Base-by-base conservation (phyloP, 2,113 vertebrate species). In the Psettodes erumei region DNA sequence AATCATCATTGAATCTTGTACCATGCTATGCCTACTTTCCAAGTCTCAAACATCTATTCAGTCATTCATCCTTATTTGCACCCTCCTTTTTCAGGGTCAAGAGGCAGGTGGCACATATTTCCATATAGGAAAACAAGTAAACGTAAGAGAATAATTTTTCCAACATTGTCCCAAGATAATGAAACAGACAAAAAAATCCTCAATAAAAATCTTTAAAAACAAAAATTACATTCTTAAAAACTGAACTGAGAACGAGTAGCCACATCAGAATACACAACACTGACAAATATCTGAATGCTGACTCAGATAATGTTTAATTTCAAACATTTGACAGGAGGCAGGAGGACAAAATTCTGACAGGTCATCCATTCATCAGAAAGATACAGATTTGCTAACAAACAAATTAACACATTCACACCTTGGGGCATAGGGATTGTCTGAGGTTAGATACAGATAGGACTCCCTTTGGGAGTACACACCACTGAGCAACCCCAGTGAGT, bases 301-400 rank as follows among this genome's bases (percentile, higher is more conserved):
- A 25, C 21, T 48, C 32, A 25, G 4, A 37, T 27, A 19, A 35
- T 6, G 5, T 66, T 25, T 21, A 0, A 48, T 11, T 32, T 38
- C 4, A 21, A 43, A 30, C 21, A 18, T 71, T 47, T 70, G 28
- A 43, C 30, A n/a, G 21, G 58, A 58, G n/a, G 40, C 16, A 40
- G 27, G 30, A 6, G 16, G 16, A n/a, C n/a, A n/a, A n/a, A n/a
- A n/a, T n/a, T n/a, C n/a, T n/a, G n/a, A n/a, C n/a, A n/a, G n/a
- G n/a, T n/a, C n/a, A n/a, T n/a, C n/a, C n/a, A n/a, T n/a, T 51
- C 55, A 47, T 43, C 42, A 35, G 15, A 65, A 54, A 74, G 33
- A 42, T 18, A 7, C 40, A 30, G 11, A 73, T 19, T 42, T 64
- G 64, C 53, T 66, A 53, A 79, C 71, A 67, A 76, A 66, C 54